Percentiles rank a stretch among this genome's conserved stretches.
Evolutionary conservation across 2,888 invertebrate genomes (phyloP).

Genomic region (Poecilus cupreus): DNA sequence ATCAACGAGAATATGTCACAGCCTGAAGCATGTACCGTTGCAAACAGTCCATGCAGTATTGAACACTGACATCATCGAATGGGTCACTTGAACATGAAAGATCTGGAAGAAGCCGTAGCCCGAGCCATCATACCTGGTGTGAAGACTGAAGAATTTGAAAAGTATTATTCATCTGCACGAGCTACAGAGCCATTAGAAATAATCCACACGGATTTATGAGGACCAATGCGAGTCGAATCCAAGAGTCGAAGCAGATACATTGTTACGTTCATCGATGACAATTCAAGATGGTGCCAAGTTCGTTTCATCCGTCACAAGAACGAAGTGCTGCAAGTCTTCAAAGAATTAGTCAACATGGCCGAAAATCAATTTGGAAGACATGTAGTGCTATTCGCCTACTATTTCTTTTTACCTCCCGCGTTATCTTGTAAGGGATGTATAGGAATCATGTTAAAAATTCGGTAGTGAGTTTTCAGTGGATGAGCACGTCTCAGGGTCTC

Average conservation of each 20-base stretch:
- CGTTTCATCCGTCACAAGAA: conserved; percentile 56
- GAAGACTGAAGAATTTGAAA: no score
- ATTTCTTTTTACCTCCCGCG: no score
- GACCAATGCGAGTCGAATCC: conserved; percentile 62
- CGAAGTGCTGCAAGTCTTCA: conserved; percentile 48
- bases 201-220: conserved; percentile 64
- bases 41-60: no score
- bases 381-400: no score
- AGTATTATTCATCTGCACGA: neutral
- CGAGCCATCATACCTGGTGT: neutral
- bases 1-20: neutral
- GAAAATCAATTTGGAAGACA: conserved; percentile 53
- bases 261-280: conserved; percentile 64
- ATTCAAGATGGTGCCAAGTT: conserved; percentile 62
- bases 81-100: neutral
- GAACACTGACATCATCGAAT: neutral
- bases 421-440: no score
- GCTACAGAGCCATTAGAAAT: conserved; percentile 60
- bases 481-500: no score
- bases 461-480: no score
- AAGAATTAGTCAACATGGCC: conserved; percentile 23
- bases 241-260: conserved; percentile 62
- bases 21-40: neutral
- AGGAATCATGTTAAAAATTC: no score
- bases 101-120: neutral